A percentile compares a stretch with the other conserved stretches of the same genome.
Evolutionary conservation across 1,140 invertebrate species (phyloP).

Genomic region (Carposina sasakii): DNA sequence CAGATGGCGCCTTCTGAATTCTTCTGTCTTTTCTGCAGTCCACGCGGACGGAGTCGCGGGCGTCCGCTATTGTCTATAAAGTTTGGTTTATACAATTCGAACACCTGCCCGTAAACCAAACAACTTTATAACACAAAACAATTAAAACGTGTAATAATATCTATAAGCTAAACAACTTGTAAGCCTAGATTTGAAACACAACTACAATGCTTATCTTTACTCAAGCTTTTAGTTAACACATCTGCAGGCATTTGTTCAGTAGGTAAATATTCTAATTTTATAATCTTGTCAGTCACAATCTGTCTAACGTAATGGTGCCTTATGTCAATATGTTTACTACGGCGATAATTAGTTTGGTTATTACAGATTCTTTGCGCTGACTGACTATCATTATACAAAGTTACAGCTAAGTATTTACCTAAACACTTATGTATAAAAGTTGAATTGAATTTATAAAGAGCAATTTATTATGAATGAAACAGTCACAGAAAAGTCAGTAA

Average conservation of each 20-base stretch:
- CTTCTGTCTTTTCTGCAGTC: too few relatives aligned
- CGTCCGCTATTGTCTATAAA: too few relatives aligned
- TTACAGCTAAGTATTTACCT: constrained; percentile 1
- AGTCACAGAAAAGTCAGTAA: too few relatives aligned
- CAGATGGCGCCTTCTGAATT: too few relatives aligned
- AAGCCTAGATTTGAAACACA: constrained; percentile 10
- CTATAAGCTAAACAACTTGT: too few relatives aligned
- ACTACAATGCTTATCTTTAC: constrained; percentile 12
- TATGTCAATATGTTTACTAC: constrained; percentile 16
- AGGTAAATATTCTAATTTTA: constrained; percentile 13
- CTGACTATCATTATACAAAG: constrained; percentile 6
- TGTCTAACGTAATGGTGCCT: constrained; percentile 17
- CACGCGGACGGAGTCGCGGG: too few relatives aligned
- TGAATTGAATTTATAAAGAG: constrained; percentile 25
- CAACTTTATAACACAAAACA: too few relatives aligned
- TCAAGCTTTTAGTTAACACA: constrained; percentile 10
- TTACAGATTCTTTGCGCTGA: constrained; percentile 4
- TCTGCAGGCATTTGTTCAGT: constrained; percentile 14
- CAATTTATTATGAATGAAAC: too few relatives aligned
- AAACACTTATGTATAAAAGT: constrained; percentile 6
- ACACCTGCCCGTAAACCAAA: too few relatives aligned
- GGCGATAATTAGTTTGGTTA: constrained; percentile 7
- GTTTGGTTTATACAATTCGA: too few relatives aligned
- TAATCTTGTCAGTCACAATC: constrained; percentile 11
- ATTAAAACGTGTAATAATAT: too few relatives aligned